Base-by-base conservation (phyloP, 1,140 invertebrate species). In the Scaptodrosophila lebanonensis region DNA sequence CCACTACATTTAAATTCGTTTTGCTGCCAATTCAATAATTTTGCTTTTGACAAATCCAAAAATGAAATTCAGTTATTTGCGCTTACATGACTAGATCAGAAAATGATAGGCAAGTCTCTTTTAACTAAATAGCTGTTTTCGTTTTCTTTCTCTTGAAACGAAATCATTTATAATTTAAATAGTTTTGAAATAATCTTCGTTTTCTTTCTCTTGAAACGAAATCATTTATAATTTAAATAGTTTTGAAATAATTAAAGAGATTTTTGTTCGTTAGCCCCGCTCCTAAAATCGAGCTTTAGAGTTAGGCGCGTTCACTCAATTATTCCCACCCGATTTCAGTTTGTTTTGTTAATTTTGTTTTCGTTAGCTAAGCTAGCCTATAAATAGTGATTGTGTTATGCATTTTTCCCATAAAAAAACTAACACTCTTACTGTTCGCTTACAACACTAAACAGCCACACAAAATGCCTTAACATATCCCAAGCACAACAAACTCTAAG, bases 311-410 rank as follows among this genome's bases (percentile, higher is more conserved):
- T n/a, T n/a, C 22, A 25, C 22, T 8, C 22, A 25, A 4, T 25
- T 25, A 25, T 3, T 8, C 8, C 8, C 3, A 8, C 8, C 8
- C 22, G 22, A 25, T 25, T 38, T 33, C 12, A n/a, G 35, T 38
- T 38, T 13, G 3, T 38, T 38, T 38, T 13, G 9, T 38, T 38
- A 16, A 16, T 38, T 16, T 49, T 35, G 38, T 33, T 38, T 44
- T 50, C 33, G 39, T 82, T 79, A 66, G 69, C 75, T 82, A 63
- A 60, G 75, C 75, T 82, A 82, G 50, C 66, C 70, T 82, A 82
- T 57, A 82, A 68, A 51, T 82, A 82, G 62, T 84, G 83, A 85
- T 85, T 85, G 83, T 85, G 84, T 51, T 77, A 60, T 83, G 83
- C 83, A 84, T 59, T 60, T 54, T 42, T 73, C 43, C 29, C 61